Evolutionary conservation across 2,888 invertebrate genomes (phyloP).

Genomic region (Liodrosophila aerea): DNA sequence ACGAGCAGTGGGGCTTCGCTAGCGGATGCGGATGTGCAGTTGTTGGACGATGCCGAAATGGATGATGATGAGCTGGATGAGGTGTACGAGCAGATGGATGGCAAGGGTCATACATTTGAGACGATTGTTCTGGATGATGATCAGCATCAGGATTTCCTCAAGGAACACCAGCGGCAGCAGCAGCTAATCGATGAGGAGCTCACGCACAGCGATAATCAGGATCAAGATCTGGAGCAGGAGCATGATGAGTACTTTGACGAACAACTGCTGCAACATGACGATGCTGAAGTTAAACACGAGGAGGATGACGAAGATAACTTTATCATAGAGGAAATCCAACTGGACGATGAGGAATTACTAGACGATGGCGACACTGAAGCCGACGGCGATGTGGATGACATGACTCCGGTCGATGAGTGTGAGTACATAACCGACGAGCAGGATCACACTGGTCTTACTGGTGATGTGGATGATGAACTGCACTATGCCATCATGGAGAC

Average conservation of each 20-base stretch:
- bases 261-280: slow-evolving; percentile 62
- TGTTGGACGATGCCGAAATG: slow-evolving; percentile 70
- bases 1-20: slow-evolving; percentile 57
- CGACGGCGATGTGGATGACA: slow-evolving; percentile 61
- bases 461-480: slow-evolving; percentile 68
- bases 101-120: slow-evolving; percentile 72
- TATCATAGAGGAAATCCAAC: slow-evolving; percentile 79
- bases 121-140: slow-evolving; percentile 79
- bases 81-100: slow-evolving; percentile 69
- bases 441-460: slow-evolving; percentile 57
- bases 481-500: slow-evolving; percentile 78
- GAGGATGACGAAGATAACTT: slow-evolving; percentile 74
- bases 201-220: slow-evolving; percentile 74
- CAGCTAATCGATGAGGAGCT: slow-evolving; percentile 80
- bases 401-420: slow-evolving; percentile 70
- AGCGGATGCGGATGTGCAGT: slow-evolving; percentile 75
- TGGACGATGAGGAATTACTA: slow-evolving; percentile 78
- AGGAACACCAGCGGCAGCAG: slow-evolving; percentile 64
- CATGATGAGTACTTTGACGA: slow-evolving; percentile 61
- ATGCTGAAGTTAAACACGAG: slow-evolving; percentile 62
- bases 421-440: slow-evolving; percentile 67
- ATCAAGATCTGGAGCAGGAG: slow-evolving; percentile 67
- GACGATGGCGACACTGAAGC: slow-evolving; percentile 66
- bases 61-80: slow-evolving; percentile 75
- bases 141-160: slow-evolving; percentile 67